Evolutionary conservation across 2,888 invertebrate species (phyloP).

Genomic region (Dynastes grantii): DNA sequence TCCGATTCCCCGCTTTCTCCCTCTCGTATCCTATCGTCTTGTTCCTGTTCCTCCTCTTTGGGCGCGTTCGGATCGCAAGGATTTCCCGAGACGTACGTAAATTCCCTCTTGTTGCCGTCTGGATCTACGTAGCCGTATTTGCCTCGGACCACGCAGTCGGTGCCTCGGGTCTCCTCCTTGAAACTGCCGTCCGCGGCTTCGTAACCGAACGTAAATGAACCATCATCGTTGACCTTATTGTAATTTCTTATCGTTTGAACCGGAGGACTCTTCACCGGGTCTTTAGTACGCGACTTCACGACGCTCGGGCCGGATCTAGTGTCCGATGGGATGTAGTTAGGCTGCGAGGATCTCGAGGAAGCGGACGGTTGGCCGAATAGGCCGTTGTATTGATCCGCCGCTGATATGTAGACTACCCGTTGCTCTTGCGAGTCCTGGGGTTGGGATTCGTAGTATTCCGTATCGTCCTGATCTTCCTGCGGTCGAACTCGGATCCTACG

Average conservation of each 20-base stretch:
- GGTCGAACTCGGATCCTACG: conserved; percentile 72
- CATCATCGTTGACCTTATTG: conserved; percentile 87
- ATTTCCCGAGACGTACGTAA: conserved; percentile 89
- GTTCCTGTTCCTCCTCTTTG: conserved; percentile 77
- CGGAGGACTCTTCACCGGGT: conserved; percentile 79
- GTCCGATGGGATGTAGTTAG: conserved; percentile 61
- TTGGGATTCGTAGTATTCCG: conserved; percentile 70
- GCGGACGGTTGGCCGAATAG: conserved; percentile 70
- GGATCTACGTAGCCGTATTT: conserved; percentile 92
- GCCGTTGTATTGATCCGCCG: conserved; percentile 71
- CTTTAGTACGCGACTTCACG: conserved; percentile 70
- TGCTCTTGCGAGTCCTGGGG: conserved; percentile 66
- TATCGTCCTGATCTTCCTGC: conserved; percentile 68
- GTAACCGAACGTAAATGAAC: conserved; percentile 89
- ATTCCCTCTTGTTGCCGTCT: conserved; percentile 88
- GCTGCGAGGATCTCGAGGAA: conserved; percentile 63
- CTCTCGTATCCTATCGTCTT: conserved; percentile 71
- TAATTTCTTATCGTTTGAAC: conserved; percentile 89
- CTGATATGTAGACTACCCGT: conserved; percentile 68
- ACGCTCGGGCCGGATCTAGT: conserved; percentile 38
- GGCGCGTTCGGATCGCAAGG: conserved; percentile 90
- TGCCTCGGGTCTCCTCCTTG: conserved; percentile 89
- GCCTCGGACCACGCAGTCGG: conserved; percentile 89
- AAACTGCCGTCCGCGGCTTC: conserved; percentile 90
- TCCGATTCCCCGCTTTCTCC: conserved; percentile 74